These are phyloP conservation scores for Agrilus mali DNA, from an alignment of 2,888 invertebrate species.

Conservation along the genomic window DNA sequence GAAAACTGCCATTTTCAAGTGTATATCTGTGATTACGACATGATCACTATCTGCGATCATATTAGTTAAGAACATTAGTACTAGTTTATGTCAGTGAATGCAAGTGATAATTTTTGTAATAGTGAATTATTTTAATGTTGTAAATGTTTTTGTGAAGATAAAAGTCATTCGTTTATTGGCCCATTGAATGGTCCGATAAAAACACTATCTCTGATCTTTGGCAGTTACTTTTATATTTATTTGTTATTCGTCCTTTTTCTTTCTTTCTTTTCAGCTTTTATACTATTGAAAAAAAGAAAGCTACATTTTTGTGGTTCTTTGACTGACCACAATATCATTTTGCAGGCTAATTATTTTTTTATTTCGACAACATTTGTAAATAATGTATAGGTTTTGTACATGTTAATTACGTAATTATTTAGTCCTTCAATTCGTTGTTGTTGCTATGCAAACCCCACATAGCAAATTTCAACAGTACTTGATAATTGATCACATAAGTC, in stretches of 20 bases:
- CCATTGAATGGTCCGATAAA: neutral
- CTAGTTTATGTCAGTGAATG: slow-evolving; percentile 32
- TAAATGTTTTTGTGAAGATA: slow-evolving; percentile 30
- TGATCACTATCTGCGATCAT: slow-evolving; percentile 32
- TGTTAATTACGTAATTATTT: slow-evolving; percentile 35
- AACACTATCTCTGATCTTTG: neutral
- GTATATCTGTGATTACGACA: slow-evolving; percentile 37
- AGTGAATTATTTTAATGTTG: slow-evolving; percentile 34
- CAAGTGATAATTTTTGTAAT: slow-evolving; percentile 35
- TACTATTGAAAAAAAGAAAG: neutral
- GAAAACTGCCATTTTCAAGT: slow-evolving; percentile 35
- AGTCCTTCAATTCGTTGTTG: slow-evolving; percentile 26
- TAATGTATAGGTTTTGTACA: slow-evolving; percentile 46
- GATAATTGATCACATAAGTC: slow-evolving; percentile 29
- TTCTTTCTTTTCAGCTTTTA: neutral
- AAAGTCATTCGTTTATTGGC: slow-evolving; percentile 13
- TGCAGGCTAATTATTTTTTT: no score
- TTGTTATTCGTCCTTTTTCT: neutral
- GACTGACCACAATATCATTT: no score
- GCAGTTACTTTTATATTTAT: neutral
- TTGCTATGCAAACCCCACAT: slow-evolving; percentile 23
- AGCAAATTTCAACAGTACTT: slow-evolving; percentile 24
- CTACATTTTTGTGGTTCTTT: slow-evolving; percentile 10
- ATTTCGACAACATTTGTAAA: slow-evolving; percentile 29
- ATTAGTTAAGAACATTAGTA: slow-evolving; percentile 26